Percentiles rank a stretch among this genome's conserved stretches.
Evolutionary conservation across 1,140 invertebrate genomes (phyloP).

Genomic region (Wasmannia auropunctata): DNA sequence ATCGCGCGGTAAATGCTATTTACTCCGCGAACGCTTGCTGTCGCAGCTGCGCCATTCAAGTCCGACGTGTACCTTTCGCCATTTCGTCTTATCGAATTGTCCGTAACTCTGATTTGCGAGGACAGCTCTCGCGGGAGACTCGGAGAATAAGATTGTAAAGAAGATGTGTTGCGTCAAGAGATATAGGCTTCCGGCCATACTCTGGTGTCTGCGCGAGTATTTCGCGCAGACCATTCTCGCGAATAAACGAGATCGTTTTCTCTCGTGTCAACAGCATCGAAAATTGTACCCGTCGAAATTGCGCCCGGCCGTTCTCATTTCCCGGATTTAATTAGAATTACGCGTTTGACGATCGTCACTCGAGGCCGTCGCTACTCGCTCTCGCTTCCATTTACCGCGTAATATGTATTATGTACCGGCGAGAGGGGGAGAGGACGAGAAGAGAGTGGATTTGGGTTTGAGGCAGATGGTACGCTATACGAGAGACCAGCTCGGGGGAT

Average conservation of each 20-base stretch:
- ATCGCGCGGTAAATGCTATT: slow-evolving; percentile 29
- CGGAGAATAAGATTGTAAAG: neutral
- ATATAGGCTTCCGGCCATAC: neutral
- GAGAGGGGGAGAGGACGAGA: neutral
- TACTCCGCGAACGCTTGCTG: neutral
- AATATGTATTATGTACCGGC: slow-evolving; percentile 57
- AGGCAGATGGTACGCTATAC: slow-evolving; percentile 65
- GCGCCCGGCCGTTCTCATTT: neutral
- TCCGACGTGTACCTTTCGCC: neutral
- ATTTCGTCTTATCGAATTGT: slow-evolving; percentile 24
- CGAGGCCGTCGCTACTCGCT: slow-evolving; percentile 46
- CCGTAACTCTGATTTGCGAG: neutral
- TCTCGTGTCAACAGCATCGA: neutral
- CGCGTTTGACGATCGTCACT: slow-evolving; percentile 10
- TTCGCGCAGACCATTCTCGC: neutral
- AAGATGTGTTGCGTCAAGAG: neutral
- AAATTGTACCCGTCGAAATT: neutral
- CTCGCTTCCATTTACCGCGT: slow-evolving; percentile 57
- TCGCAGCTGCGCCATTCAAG: slow-evolving; percentile 25
- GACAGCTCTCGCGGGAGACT: neutral
- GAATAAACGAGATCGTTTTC: neutral
- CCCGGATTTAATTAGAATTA: slow-evolving; percentile 29
- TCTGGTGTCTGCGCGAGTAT: neutral
- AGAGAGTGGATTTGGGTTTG: slow-evolving; percentile 44
- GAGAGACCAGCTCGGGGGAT: slow-evolving; percentile 27